These are phyloP conservation scores for Phaenicophaeus curvirostris DNA, from an alignment of 2,797 vertebrate species.

Conservation along the genomic window DNA sequence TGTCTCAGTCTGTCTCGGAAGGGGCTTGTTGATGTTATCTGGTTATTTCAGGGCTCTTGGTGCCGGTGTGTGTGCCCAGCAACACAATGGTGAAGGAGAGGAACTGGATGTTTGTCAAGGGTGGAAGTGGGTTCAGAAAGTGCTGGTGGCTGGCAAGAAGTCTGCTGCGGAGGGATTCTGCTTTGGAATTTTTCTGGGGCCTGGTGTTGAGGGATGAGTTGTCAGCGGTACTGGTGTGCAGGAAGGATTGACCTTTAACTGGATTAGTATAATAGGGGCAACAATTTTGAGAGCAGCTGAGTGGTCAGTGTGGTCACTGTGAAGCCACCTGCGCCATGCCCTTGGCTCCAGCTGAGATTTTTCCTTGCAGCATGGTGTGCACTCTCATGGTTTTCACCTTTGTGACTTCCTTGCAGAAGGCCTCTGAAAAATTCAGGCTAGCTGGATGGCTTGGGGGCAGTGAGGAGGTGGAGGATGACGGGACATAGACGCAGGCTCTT, in stretches of 20 bases:
- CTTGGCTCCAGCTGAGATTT: not conserved
- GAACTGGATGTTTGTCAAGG: not conserved
- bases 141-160: not conserved
- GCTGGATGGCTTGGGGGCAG: not conserved
- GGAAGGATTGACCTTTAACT: conserved; percentile 27
- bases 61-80: not conserved
- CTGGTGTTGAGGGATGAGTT: conserved; percentile 10
- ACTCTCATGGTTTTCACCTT: conserved; percentile 6
- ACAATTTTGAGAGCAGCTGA: conserved; percentile 23
- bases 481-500: not conserved
- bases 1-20: not conserved
- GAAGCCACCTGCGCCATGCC: conserved; percentile 20
- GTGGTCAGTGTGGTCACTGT: not conserved
- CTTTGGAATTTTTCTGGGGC: not conserved
- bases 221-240: not conserved
- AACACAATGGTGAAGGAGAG: rapidly evolving
- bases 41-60: not conserved
- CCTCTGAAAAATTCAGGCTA: not conserved
- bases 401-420: not conserved
- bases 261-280: conserved; percentile 33
- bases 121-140: not conserved
- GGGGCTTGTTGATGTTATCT: not conserved
- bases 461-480: not conserved
- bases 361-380: not conserved
- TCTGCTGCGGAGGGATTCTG: not conserved